These are phyloP conservation scores for Varanus salvator DNA, from an alignment of 2,113 vertebrate genomes.

Conservation along the genomic window DNA sequence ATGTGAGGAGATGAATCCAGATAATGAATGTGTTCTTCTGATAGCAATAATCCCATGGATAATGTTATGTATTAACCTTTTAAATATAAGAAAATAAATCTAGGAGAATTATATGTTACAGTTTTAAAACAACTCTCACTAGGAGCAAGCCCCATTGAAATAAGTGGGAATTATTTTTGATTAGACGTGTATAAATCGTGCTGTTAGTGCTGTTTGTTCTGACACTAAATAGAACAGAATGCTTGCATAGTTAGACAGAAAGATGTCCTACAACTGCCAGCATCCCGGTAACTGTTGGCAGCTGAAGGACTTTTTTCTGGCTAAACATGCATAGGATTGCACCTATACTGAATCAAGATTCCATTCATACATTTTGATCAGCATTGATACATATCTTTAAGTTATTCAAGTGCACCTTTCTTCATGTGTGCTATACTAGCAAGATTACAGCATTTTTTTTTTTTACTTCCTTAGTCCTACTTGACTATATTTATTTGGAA, in stretches of 20 bases:
- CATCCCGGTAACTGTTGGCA: no score
- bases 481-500: not conserved
- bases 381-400: not conserved
- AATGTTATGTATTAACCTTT: not conserved
- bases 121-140: not conserved
- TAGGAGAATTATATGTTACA: not conserved
- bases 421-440: not conserved
- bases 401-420: not conserved
- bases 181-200: not conserved
- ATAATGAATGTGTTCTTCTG: not conserved
- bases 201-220: no score
- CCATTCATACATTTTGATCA: not conserved
- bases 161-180: not conserved
- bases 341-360: not conserved
- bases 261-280: no score
- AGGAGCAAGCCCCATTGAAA: not conserved
- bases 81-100: not conserved
- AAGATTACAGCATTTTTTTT: not conserved
- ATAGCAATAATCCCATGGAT: not conserved
- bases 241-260: no score
- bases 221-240: no score
- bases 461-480: not conserved
- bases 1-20: not conserved
- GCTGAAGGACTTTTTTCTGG: no score
- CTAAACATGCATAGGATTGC: not conserved